Conservation (phyloP, 2,888 invertebrate species). For the Lasiommata megera region DNA sequence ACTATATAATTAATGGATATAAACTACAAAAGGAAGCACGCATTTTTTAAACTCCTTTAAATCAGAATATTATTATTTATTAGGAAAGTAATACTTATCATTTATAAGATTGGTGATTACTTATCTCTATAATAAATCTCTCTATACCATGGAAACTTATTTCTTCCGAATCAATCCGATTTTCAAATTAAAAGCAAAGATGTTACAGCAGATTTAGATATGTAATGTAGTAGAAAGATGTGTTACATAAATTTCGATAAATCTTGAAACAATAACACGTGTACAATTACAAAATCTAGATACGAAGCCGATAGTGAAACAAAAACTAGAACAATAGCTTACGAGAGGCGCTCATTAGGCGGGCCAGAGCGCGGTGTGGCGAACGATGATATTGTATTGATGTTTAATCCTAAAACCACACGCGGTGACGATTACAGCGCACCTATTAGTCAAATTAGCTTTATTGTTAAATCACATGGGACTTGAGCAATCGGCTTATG, state of each 20-base stretch:
- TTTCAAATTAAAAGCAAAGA: no score
- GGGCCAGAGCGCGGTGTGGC: constrained; percentile 48
- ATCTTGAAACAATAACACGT: constrained; percentile 31
- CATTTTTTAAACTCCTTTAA: neutral
- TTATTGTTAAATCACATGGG: constrained; percentile 70
- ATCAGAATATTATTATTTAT: no score
- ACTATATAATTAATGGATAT: neutral
- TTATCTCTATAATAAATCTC: no score
- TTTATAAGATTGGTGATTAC: no score
- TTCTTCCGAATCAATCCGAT: no score
- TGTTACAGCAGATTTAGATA: no score
- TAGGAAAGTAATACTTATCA: no score
- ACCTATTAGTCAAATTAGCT: constrained; percentile 81
- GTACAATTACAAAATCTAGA: constrained; percentile 37
- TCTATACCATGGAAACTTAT: no score
- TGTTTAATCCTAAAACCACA: constrained; percentile 79
- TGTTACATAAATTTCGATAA: constrained; percentile 13
- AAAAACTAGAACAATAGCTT: constrained; percentile 69
- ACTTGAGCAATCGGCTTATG: constrained; percentile 76
- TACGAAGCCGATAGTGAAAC: constrained; percentile 38
- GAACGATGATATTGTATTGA: constrained; percentile 55
- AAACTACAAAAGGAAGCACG: neutral
- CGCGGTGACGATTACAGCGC: constrained; percentile 79
- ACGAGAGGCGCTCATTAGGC: constrained; percentile 66
- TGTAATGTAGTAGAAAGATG: no score